phyloP scores from a whole-genome alignment of 2,113 vertebrate genomes.

The Ginglymostoma cirratum region DNA sequence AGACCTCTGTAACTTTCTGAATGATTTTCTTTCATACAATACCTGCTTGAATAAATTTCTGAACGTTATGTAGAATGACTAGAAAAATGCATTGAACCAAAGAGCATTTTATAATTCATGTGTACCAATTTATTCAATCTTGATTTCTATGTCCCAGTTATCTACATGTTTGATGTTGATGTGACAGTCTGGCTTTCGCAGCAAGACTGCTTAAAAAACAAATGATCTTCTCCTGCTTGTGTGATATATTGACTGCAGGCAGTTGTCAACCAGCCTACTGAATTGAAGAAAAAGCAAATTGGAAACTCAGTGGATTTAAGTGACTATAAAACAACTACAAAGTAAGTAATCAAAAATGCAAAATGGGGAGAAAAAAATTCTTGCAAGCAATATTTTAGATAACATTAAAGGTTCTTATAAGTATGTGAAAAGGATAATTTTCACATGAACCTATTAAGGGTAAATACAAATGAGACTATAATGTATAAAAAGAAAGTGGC shows the following conservation, averaged over 20 bases:
- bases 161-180: conserved; percentile 2
- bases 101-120: conserved; percentile 23
- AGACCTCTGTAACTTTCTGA: conserved; percentile 1
- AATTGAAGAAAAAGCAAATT: background rate
- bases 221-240: background rate
- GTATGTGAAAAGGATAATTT: background rate
- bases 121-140: conserved; percentile 15
- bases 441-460: background rate
- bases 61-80: conserved; percentile 24
- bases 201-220: background rate
- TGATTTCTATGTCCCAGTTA: conserved; percentile 23
- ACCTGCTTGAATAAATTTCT: conserved; percentile 31
- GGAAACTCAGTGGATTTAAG: background rate
- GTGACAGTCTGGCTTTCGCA: background rate
- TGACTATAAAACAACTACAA: background rate
- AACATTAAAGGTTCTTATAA: background rate
- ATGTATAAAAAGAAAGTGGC: background rate
- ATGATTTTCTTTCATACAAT: conserved; percentile 25
- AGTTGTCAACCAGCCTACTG: background rate
- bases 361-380: background rate
- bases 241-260: background rate
- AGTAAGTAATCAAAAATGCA: background rate
- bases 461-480: background rate
- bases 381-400: background rate
- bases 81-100: conserved; percentile 34